phyloP scores from a whole-genome alignment of 2,797 vertebrate species.

The Lophotriccus pileatus region DNA sequence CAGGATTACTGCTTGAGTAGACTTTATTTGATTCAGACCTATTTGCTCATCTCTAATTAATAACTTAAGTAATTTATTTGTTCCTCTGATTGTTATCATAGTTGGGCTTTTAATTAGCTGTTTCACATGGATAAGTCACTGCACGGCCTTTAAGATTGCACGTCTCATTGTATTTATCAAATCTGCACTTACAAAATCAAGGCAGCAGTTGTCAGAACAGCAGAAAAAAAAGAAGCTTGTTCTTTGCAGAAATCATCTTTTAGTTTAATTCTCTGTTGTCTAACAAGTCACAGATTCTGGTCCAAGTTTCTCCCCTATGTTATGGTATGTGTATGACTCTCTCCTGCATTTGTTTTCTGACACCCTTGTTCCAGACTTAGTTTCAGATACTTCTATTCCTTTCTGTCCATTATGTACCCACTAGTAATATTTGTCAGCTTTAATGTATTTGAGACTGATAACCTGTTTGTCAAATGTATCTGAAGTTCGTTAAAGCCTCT shows the following conservation, averaged over 20 bases:
- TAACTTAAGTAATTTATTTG: neutral
- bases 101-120: neutral
- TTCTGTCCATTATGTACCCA: neutral
- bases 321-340: neutral
- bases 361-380: neutral
- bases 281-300: neutral
- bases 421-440: neutral
- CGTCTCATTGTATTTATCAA: neutral
- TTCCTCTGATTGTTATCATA: neutral
- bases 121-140: neutral
- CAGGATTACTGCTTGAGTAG: neutral
- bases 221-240: neutral
- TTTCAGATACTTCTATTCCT: neutral
- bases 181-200: neutral
- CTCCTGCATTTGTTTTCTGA: neutral
- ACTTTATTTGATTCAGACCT: neutral
- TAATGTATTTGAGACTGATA: neutral
- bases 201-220: neutral
- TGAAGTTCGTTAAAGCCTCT: neutral
- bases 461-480: neutral
- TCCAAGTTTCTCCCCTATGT: neutral
- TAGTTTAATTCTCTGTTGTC: neutral
- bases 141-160: neutral
- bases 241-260: neutral
- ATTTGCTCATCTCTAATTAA: neutral